phyloP scores from a whole-genome alignment of 2,888 invertebrate species.

The Gerosis bhagava region DNA sequence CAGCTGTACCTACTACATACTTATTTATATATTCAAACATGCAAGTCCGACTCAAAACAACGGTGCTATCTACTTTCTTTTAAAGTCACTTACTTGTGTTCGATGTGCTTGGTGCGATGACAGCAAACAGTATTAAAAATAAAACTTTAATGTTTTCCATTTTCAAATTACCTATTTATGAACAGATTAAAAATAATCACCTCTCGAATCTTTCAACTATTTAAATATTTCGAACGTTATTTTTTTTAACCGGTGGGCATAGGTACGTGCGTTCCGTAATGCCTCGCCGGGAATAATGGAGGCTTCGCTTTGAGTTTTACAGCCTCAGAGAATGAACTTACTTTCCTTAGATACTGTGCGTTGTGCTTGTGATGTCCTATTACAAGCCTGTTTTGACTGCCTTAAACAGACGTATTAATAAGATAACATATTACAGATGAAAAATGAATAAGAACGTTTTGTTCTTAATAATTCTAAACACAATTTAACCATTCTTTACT shows the following conservation, averaged over 20 bases:
- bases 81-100: slow-evolving; percentile 66
- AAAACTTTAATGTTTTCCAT: slow-evolving; percentile 61
- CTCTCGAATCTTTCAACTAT: no score
- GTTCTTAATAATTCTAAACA: no score
- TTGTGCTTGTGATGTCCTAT: slow-evolving; percentile 16
- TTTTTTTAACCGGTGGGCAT: slow-evolving; percentile 33
- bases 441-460: no score
- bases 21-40: no score
- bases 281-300: slow-evolving; percentile 60
- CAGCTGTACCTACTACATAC: no score
- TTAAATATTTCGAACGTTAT: slow-evolving; percentile 25
- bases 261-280: slow-evolving; percentile 58
- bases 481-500: no score
- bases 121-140: slow-evolving; percentile 52
- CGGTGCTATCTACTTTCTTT: slow-evolving; percentile 67
- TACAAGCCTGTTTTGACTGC: no score
- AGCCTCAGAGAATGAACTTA: slow-evolving; percentile 29
- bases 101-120: slow-evolving; percentile 56
- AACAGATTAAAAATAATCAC: no score
- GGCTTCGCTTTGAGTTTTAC: slow-evolving; percentile 31
- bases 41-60: slow-evolving; percentile 29
- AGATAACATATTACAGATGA: no score
- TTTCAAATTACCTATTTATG: no score
- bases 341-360: slow-evolving; percentile 19
- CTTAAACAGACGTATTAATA: no score